Base-by-base conservation (phyloP, 2,113 vertebrate species). In the Charadrius vociferus region DNA sequence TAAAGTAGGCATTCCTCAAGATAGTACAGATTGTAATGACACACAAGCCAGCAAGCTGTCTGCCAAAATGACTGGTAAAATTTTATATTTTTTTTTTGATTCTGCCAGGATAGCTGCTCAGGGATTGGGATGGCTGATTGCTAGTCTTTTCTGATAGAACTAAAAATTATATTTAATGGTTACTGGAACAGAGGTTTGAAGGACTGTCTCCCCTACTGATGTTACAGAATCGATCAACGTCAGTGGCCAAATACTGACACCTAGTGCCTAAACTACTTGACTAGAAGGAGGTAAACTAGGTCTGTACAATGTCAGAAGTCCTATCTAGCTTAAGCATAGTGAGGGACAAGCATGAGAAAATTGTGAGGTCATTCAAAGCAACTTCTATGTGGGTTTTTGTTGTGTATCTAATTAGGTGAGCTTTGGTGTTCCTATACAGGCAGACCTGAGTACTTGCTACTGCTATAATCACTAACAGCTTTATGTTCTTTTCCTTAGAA, bases 1-100 rank as follows among this genome's bases (percentile, higher is more conserved):
- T 90, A 99, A 98, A 98, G 98, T 98, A 70, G 98, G 98, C 72
- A 65, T 99, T 96, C 96, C 95, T 95, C 98, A 98, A 95, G 98
- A 98, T 14, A 98, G 97, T 14, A 86, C 50, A 75, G 98, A 98
- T 93, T 96, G 98, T 4, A 97, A 98, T 81, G 98, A 99, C 84
- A 98, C 98, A 67, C 98, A 99, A 92, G 98, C 98, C 81, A 98
- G 94, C 39, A 98, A 98, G 24, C 92, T 99, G 15, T 97, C 98
- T 65, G 72, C 61, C 39, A 97, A 94, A 94, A 95, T 95, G n/a
- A 98, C 90, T 45, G 98, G 98, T 98, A 98, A 98, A 59, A 22
- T 41, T 10, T 34, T 27, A 16, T 14, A n/a, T 24, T 36, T 16
- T 65, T 36, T 27, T n/a, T 52, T 7, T 22, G 6, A 3, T 62